Percentiles rank a stretch among this genome's conserved stretches.
These are phyloP conservation scores for Eueides isabella DNA, from an alignment of 1,140 invertebrate species.

Conservation along the genomic window DNA sequence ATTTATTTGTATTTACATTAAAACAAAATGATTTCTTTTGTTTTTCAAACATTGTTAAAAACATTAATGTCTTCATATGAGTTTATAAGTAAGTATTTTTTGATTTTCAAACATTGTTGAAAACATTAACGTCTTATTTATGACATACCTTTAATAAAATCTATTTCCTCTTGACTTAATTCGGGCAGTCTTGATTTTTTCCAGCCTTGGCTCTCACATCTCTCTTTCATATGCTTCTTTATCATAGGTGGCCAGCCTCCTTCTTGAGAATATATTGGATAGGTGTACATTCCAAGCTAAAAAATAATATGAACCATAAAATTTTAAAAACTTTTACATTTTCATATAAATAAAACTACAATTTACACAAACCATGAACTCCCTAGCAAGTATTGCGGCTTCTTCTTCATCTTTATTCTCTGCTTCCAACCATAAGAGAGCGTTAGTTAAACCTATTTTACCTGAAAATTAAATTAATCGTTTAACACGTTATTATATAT, in stretches of 20 bases:
- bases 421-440: neutral
- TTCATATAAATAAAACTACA: neutral
- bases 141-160: neutral
- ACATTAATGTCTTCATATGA: too few relatives aligned
- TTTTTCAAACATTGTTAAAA: too few relatives aligned
- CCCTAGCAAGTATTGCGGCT: neutral
- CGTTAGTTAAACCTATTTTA: neutral
- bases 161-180: neutral
- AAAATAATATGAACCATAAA: neutral
- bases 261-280: constrained; percentile 3
- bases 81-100: too few relatives aligned
- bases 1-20: too few relatives aligned
- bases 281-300: neutral
- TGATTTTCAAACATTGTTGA: too few relatives aligned
- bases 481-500: too few relatives aligned
- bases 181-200: neutral
- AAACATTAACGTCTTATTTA: too few relatives aligned
- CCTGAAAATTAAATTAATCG: neutral
- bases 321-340: neutral
- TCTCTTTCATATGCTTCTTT: neutral
- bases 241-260: neutral
- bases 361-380: neutral
- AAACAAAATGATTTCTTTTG: too few relatives aligned
- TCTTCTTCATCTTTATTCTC: neutral
- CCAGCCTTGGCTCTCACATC: neutral